Evolutionary conservation across 2,113 vertebrate genomes (phyloP).

Genomic region (Megaptera novaeangliae): DNA sequence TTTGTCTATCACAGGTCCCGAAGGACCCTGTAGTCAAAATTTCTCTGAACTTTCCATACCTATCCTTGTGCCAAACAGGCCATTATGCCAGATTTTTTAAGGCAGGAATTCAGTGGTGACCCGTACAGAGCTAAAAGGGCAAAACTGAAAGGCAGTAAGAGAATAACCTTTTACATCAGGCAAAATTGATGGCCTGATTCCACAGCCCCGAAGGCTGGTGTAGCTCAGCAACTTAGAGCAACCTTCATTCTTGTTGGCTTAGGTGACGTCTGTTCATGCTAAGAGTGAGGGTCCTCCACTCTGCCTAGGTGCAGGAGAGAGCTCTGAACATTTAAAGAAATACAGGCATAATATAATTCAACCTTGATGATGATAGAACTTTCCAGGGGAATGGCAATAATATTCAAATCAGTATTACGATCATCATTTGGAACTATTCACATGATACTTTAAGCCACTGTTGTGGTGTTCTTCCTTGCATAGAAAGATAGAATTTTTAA

Average conservation of each 20-base stretch:
- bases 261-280: not conserved
- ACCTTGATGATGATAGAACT: not conserved
- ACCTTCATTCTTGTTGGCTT: not conserved
- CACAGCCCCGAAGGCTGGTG: not conserved
- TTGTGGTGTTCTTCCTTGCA: not conserved
- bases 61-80: conserved; percentile 19
- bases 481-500: not conserved
- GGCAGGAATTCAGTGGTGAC: conserved; percentile 51
- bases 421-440: not conserved
- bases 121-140: conserved; percentile 55
- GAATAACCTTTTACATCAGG: conserved; percentile 64
- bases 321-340: not conserved
- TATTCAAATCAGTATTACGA: not conserved
- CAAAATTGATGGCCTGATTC: conserved; percentile 54
- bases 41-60: conserved; percentile 42
- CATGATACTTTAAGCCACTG: not conserved
- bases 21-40: conserved; percentile 19
- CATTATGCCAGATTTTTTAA: conserved; percentile 57
- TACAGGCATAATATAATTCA: not conserved
- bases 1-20: conserved; percentile 2
- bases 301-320: not conserved
- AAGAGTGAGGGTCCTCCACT: not conserved
- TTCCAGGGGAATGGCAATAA: not conserved
- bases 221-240: conserved; percentile 13
- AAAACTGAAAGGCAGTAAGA: conserved; percentile 56